Base-by-base conservation (phyloP, 2,797 vertebrate species). In the Cyprinella venusta region DNA sequence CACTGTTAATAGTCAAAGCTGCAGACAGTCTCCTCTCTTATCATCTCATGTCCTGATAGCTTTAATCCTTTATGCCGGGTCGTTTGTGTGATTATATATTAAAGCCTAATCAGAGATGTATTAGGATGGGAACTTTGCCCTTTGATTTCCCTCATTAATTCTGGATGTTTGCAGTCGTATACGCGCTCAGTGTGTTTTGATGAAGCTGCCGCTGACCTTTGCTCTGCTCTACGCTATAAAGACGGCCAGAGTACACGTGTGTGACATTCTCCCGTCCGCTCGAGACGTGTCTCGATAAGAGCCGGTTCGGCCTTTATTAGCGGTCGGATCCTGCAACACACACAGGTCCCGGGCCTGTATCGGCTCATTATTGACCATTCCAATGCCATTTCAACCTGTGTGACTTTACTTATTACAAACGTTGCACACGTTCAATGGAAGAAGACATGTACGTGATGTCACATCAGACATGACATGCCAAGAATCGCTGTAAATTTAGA, bases 91-190 rank as follows among this genome's bases (percentile, higher is more conserved):
- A 79, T 67, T 88, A 82, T 92, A 87, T 88, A 87, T 90, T 88
- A 88, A 90, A 91, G 90, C 92, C 91, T 94, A 94, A 95, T 95
- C 93, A 93, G 93, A 94, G 92, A 93, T 93, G 94, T 90, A 93
- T 93, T 93, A 94, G 90, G 88, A 88, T 86, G 91, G 91, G 92
- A 90, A 87, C 83, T 84, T 85, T 94, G 94, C 94, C 93, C 93
- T 92, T 94, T 92, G 90, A 93, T 93, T 93, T 92, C 88, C 88
- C 91, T 94, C 93, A 92, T 94, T 92, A 92, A 91, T 92, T 93
- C 87, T 52, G 85, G 92, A 92, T 92, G 91, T 92, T 88, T 87
- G 84, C 87, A 86, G 91, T 91, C 89, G 87, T 91, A 89, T 81
- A 91, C 89, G 79, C 42, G 16, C 90, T 89, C 87, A 83, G 84